Percentiles rank a stretch among this genome's conserved stretches.
phyloP scores from a whole-genome alignment of 2,113 vertebrate genomes.

The Festucalex cinctus region DNA sequence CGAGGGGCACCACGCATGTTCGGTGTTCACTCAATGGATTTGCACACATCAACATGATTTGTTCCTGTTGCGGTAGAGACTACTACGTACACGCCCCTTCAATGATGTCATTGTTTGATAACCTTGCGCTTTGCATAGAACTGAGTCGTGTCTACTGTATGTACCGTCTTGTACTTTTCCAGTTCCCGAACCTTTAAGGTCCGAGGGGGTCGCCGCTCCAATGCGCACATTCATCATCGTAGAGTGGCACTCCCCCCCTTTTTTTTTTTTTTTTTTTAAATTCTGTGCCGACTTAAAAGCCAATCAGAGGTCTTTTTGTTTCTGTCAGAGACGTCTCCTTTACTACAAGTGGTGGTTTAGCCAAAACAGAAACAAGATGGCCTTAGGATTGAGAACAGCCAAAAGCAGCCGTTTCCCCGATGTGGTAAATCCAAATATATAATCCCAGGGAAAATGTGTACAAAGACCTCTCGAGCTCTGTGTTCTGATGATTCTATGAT shows the following conservation, averaged over 20 bases:
- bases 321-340: conserved; percentile 39
- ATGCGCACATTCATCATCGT: not conserved
- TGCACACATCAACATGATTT: conserved; percentile 41
- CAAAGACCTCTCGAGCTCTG: conserved; percentile 24
- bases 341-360: conserved; percentile 38
- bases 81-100: not conserved
- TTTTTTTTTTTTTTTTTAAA: conserved; percentile 39
- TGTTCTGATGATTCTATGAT: conserved; percentile 65
- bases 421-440: conserved; percentile 41
- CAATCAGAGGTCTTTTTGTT: conserved; percentile 12
- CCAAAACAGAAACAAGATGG: conserved; percentile 57
- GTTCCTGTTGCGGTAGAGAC: conserved; percentile 37
- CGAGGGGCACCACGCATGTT: conserved; percentile 41
- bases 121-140: conserved; percentile 62
- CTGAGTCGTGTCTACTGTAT: conserved; percentile 54
- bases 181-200: conserved; percentile 40
- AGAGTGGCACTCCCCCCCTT: conserved; percentile 50
- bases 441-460: conserved; percentile 56
- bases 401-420: conserved; percentile 48
- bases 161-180: conserved; percentile 54
- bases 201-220: conserved; percentile 55
- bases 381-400: conserved; percentile 62
- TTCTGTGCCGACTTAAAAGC: conserved; percentile 15
- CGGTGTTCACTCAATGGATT: conserved; percentile 39
- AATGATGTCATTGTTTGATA: conserved; percentile 73